phyloP scores from a whole-genome alignment of 2,113 vertebrate genomes.

The Eudyptes chrysolophus region DNA sequence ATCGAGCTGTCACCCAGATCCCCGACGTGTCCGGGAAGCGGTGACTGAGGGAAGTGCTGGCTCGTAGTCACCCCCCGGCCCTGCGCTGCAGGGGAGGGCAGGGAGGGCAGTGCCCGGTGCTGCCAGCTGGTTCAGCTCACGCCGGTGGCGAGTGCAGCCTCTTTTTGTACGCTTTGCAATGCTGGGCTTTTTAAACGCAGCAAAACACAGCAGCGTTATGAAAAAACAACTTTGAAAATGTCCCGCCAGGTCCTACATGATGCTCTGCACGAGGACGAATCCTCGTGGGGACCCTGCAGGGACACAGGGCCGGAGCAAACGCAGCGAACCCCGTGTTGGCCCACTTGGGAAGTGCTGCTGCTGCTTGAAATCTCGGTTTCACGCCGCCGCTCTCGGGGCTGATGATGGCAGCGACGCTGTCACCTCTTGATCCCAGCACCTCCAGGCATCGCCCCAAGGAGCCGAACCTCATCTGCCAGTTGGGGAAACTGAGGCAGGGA shows the following conservation, averaged over 20 bases:
- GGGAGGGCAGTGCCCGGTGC: background rate
- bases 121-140: background rate
- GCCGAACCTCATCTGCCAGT: background rate
- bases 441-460: background rate
- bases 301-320: background rate
- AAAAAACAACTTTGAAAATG: background rate
- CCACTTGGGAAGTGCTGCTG: background rate
- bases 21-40: fast-evolving
- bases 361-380: fast-evolving
- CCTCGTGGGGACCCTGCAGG: background rate
- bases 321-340: fast-evolving
- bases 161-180: fast-evolving
- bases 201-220: background rate
- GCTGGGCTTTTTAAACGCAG: background rate
- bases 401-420: fast-evolving
- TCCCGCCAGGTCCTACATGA: background rate
- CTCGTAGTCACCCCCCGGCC: background rate
- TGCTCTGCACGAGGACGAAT: background rate
- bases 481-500: constrained; percentile 37
- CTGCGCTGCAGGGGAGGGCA: background rate
- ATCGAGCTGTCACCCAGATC: background rate
- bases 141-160: fast-evolving
- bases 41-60: background rate
- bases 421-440: background rate
- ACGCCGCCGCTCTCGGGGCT: fast-evolving